phyloP scores from a whole-genome alignment of 2,113 vertebrate genomes.

The Sterrhoptilus dennistouni region DNA sequence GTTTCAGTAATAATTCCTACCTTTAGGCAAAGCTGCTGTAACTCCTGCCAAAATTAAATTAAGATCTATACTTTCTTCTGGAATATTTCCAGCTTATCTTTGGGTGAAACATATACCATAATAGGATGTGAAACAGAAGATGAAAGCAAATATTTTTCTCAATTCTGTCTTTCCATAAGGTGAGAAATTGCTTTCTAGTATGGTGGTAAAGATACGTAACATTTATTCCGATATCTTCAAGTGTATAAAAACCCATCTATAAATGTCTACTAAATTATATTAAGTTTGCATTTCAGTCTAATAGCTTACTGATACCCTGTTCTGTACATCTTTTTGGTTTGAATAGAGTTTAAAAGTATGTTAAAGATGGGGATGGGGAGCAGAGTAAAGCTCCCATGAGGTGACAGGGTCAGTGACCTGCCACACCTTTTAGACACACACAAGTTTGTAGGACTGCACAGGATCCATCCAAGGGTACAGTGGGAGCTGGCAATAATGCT shows the following conservation, averaged over 20 bases:
- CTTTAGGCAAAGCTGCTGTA: background rate
- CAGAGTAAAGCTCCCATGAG: background rate
- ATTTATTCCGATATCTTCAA: background rate
- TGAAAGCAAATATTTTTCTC: slow-evolving; percentile 11
- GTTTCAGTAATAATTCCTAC: background rate
- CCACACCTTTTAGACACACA: background rate
- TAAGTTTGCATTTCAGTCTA: background rate
- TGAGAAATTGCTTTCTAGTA: background rate
- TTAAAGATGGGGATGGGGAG: background rate
- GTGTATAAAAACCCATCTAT: background rate
- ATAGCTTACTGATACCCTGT: background rate
- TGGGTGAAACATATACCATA: background rate
- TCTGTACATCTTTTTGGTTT: background rate
- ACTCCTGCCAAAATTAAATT: slow-evolving; percentile 38
- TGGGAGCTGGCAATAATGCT: background rate
- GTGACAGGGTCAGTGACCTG: background rate
- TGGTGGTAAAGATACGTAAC: background rate
- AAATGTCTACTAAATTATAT: background rate
- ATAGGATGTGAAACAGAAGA: background rate
- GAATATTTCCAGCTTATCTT: slow-evolving; percentile 36
- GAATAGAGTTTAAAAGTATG: background rate
- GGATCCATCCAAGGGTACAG: background rate
- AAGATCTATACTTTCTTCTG: slow-evolving; percentile 1
- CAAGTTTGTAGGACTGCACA: rapidly evolving
- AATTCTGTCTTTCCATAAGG: background rate